Evolutionary conservation across 2,888 invertebrate genomes (phyloP), one percentile per base, ranked within the genome.

Genomic region (Scaptomyza tumidula): DNA sequence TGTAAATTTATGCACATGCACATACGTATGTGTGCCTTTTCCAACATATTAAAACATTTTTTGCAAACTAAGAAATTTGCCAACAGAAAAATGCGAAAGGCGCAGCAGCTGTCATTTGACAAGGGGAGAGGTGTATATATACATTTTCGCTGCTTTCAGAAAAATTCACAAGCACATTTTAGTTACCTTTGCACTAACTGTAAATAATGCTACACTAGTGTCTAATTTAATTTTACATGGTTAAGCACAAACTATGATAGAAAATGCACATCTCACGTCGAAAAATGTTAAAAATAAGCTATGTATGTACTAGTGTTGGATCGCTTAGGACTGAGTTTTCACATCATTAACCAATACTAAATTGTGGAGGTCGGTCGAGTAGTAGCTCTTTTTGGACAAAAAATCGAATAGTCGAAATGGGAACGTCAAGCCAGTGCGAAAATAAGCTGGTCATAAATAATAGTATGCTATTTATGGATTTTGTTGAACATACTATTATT

Each of bases 221-320:
- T 54, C 83, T 83, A 83, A 80, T 83, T 80, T 70, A 71, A 80
- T 71, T 85, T 86, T 83, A 86, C 83, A 86, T 86, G 78, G 66
- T 82, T 82, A 85, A 85, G 82, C 86, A 83, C 82, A 71, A 78
- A 85, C 69, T 82, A 75, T 79, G 60, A 80, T 85, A 80, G 77
- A 83, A 86, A 83, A 83, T 83, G 83, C 85, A 83, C 80, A 82
- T 84, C 81, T 79, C 78, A 80, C 84, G 69, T 70, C 85, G 81
- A 81, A 84, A 84, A 84, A 73, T 83, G 72, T 78, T 83, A 80
- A 80, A 80, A 80, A 82, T 80, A 80, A 80, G 80, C 81, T 81
- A 80, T 81, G 81, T 82, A 78, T 78, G 77, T 78, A 60, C 75
- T 75, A 75, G 75, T 75, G 75, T 75, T 75, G 75, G 50, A 46